These are phyloP conservation scores for Takifugu rubripes DNA, from an alignment of 2,797 vertebrate species.

Conservation along the genomic window DNA sequence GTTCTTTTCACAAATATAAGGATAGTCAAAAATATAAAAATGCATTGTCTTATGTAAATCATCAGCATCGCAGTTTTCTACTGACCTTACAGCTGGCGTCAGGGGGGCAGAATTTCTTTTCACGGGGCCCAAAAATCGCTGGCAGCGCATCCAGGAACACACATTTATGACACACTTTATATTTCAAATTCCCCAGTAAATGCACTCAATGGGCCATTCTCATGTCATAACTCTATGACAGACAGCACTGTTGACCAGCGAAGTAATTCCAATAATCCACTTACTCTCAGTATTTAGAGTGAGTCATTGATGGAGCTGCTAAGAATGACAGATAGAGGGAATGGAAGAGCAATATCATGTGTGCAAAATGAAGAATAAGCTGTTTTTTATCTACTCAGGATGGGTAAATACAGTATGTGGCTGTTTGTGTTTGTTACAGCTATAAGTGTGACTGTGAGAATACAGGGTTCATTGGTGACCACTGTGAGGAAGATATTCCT, in stretches of 20 bases:
- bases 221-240: constrained; percentile 1
- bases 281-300: constrained; percentile 28
- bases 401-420: not conserved
- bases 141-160: no score
- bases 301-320: constrained; percentile 34
- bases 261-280: constrained; percentile 46
- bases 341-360: not conserved
- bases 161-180: no score
- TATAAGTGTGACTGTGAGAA: constrained; percentile 84
- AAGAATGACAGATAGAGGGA: constrained; percentile 26
- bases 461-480: constrained; percentile 82
- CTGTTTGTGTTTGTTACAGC: constrained; percentile 56
- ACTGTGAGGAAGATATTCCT: constrained; percentile 85
- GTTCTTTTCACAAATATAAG: no score
- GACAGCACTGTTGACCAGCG: constrained; percentile 50
- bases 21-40: no score
- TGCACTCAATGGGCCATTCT: no score
- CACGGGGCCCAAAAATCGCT: no score
- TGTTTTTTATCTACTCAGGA: not conserved
- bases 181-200: no score
- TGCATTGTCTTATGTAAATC: no score
- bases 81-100: no score
- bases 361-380: not conserved
- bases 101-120: no score
- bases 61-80: no score